Base-by-base conservation (phyloP, 1,140 invertebrate species). In the Drosophila ercepeae region DNA sequence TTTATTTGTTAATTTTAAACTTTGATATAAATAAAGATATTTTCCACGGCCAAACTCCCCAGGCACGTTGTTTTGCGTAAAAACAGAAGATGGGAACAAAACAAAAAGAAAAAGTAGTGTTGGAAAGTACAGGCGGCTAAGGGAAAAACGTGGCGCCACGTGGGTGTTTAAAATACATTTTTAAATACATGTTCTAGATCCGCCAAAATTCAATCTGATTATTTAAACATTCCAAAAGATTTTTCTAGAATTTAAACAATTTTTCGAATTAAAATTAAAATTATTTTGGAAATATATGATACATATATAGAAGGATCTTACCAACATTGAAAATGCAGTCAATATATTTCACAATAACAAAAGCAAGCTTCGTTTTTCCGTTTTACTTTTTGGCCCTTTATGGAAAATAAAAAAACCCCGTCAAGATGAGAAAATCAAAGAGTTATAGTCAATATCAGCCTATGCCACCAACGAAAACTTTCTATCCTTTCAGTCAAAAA, bases 51-150 rank as follows among this genome's bases (percentile, higher is more conserved):
- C 19, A 5, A n/a, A 5, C 16, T 5, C 19, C n/a, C 16, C 13
- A n/a, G 13, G 50, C 81, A 79, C 81, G 76, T 70, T 84, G 52
- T 51, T 34, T 19, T 19, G 14, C 19, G 8, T 32, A n/a, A 14
- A 36, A 18, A n/a, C 2, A 48, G 61, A 64, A 79, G 39, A 4
- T 19, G 32, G 0, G 32, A 88, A n/a, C 82, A 86, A 51, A 86
- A 86, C 77, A 86, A 86, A 76, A 11, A 0, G 0, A 7, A 4
- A 25, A 71, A 36, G 1, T 16, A 75, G 49, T 57, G 51, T 32
- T 63, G 51, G 13, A 11, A 34, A 70, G 16, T 36, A 51, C 2
- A 25, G 0, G 21, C 8, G 4, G 11, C 6, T 14, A 11, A 0
- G 18, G 11, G 23, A 16, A 45, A 27, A 68, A 68, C 64, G 64